Conservation (phyloP, 2,888 invertebrate genomes). For the Saturnia pavonia region DNA sequence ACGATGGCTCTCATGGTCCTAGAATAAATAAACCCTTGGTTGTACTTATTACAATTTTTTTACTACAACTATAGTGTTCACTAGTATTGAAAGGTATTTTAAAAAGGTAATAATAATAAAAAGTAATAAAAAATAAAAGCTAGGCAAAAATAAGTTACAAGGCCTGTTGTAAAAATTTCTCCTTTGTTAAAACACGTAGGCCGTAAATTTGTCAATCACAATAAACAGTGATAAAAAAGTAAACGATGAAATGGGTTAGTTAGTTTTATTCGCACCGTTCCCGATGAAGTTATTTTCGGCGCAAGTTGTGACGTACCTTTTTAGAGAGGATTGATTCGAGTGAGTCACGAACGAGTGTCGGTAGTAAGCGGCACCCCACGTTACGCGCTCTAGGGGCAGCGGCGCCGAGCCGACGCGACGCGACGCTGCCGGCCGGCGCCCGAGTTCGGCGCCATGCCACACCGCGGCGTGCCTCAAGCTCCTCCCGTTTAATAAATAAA, state of each 20-base stretch:
- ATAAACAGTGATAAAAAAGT: no score
- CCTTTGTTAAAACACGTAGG: no score
- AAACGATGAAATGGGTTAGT: background rate
- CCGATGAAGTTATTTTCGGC: background rate
- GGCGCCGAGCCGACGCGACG: constrained; percentile 25
- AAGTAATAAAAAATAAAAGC: no score
- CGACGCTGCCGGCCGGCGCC: constrained; percentile 17
- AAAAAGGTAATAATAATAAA: no score
- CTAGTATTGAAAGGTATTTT: no score
- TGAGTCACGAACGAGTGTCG: constrained; percentile 18
- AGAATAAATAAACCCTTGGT: no score
- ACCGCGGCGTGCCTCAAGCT: constrained; percentile 7
- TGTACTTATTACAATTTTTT: no score
- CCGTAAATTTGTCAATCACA: no score
- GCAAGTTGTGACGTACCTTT: constrained; percentile 1
- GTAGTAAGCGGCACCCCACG: constrained; percentile 20
- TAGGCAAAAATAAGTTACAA: no score
- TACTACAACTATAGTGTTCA: no score
- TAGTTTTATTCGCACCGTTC: background rate
- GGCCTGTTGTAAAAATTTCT: no score
- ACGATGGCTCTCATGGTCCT: no score
- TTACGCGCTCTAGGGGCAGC: constrained; percentile 19
- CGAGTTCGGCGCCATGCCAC: constrained; percentile 15
- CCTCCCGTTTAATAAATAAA: constrained; percentile 15
- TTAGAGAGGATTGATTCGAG: background rate